Evolutionary conservation across 1,140 invertebrate species (phyloP).

Genomic region (Drosophila ananassae): DNA sequence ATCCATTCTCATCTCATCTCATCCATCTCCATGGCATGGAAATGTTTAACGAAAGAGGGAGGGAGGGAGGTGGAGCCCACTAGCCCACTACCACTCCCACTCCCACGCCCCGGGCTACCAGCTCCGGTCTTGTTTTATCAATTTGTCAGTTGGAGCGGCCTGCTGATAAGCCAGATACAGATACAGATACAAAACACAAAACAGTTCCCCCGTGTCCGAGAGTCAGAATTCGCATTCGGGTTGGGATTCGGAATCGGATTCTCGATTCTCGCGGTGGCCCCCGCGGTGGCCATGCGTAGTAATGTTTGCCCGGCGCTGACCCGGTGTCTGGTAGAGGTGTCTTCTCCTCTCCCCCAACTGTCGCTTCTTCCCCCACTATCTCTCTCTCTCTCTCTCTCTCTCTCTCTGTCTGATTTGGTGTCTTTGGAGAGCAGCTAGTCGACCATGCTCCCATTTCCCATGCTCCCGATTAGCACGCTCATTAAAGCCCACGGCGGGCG

Average conservation of each 20-base stretch:
- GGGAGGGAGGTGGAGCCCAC: background rate
- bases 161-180: slow-evolving; percentile 75
- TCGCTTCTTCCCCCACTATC: background rate
- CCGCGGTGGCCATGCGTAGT: slow-evolving; percentile 41
- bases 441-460: background rate
- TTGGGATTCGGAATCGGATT: slow-evolving; percentile 26
- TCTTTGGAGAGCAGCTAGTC: too few relatives aligned
- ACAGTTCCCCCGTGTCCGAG: background rate
- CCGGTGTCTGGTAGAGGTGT: slow-evolving; percentile 10
- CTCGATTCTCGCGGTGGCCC: background rate
- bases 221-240: slow-evolving; percentile 4
- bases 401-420: too few relatives aligned
- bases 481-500: slow-evolving; percentile 27
- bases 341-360: background rate
- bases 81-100: background rate
- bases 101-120: background rate
- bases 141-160: slow-evolving; percentile 61
- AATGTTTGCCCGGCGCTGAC: slow-evolving; percentile 37
- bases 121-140: slow-evolving; percentile 58
- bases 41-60: slow-evolving; percentile 1
- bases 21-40: slow-evolving; percentile 7
- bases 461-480: background rate
- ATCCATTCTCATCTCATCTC: background rate
- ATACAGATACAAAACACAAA: slow-evolving; percentile 24
- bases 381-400: background rate